Base-by-base conservation (phyloP, 2,888 invertebrate species). In the Protonemura montana region DNA sequence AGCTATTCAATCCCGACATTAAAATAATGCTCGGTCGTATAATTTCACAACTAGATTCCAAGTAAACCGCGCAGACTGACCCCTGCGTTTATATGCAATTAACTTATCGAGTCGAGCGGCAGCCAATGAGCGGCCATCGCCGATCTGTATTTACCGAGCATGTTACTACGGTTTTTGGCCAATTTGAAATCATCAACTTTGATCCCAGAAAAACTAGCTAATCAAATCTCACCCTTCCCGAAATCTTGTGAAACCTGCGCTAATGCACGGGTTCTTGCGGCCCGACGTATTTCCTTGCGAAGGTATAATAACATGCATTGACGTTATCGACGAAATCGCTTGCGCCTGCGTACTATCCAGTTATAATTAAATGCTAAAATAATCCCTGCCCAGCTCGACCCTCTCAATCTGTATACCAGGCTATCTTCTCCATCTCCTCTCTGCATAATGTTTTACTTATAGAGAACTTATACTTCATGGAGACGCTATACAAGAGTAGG, bases 161-260 rank as follows among this genome's bases (percentile, higher is more conserved):
- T 6, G 3, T 35, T 35, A 6, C 3, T 35, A 35, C 10, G 59
- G 13, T 59, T 59, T 41, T 16, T 13, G 13, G 13, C 59, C 59
- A 59, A 59, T 59, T 59, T 59, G 59, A 59, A 59, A 59, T 59
- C 7, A 59, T 59, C 59, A 59, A 59, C 59, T 59, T 59, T 59
- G 59, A 59, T 59, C 59, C 59, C 59, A 59, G 59, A 59, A 41
- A 41, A 59, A 7, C 59, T 10, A 59, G 59, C 59, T 59, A 59
- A 59, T 59, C 59, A 10, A 21, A 59, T 10, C 21, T 21, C 59
- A 59, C 59, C 59, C 59, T 59, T 59, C 16, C 59, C 35, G 16
- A 59, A 59, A 59, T 59, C 59, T 59, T 21, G 59, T 21, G 21
- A 59, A 6, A 3, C 35, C 13, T 13, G 59, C 13, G 13, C 59